Evolutionary conservation across 2,113 vertebrate genomes (phyloP), one percentile per base, ranked within the genome.

Genomic region (Ammospiza caudacuta): DNA sequence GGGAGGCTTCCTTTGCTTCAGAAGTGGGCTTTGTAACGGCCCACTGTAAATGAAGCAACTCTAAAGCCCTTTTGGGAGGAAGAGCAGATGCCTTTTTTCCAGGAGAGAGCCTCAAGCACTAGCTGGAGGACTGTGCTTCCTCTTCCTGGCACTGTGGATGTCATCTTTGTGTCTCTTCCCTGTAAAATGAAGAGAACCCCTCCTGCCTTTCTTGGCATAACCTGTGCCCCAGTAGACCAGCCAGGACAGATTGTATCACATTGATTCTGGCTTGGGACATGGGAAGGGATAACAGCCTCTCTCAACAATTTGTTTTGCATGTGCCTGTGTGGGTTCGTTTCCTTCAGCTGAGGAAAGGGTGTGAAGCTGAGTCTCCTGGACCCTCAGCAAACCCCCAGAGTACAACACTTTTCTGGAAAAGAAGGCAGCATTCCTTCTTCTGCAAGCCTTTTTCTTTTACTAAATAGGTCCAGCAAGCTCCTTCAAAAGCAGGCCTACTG

Each of bases 131-230:
- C 70, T 64, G 22, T 31, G 49, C 54, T 69, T 58, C 63, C n/a
- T 70, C n/a, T 22, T 83, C 73, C 41, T 2, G 0, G 37, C 63
- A 39, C 59, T 54, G 37, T 2, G 9, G 27, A 37, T 85, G 37
- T 44, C 5, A 4, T 31, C 43, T 39, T 69, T 0, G 0, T 0
- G 0, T 69, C 33, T 83, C 27, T 47, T 81, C 83, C 35, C 43
- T 1, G 9, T 8, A 10, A 54, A 72, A 12, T 9, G 21, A 55
- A 72, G 31, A 83, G 43, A 49, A 63, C 27, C n/a, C 77, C 83
- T 89, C 20, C 25, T 24, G 67, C n/a, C 75, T 84, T 74, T 55
- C 44, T 94, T 61, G 62, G 82, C 70, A 33, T 12, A 85, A 25
- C 20, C 61, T 3, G 1, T 66, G 68, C 52, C 55, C 72, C 35